phyloP scores from a whole-genome alignment of 2,888 invertebrate genomes.

The Hypolimnas misippus region DNA sequence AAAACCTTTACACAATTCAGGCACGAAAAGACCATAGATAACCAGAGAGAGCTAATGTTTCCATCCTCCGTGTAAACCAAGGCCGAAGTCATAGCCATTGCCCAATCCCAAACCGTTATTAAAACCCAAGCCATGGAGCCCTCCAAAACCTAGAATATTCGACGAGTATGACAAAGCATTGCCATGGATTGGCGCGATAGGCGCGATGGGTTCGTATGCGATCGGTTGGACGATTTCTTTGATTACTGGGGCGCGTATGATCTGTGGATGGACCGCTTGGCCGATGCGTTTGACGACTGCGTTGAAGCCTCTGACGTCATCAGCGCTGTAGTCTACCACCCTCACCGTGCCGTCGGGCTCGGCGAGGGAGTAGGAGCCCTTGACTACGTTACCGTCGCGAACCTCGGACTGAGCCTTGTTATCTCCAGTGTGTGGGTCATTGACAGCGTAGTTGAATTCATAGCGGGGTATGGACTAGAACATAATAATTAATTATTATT shows the following conservation, averaged over 20 bases:
- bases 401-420: constrained; percentile 74
- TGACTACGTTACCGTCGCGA: constrained; percentile 74
- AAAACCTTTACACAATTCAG: constrained; percentile 25
- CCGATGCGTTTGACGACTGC: constrained; percentile 76
- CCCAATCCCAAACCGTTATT: background rate
- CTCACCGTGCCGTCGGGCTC: constrained; percentile 77
- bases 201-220: constrained; percentile 23
- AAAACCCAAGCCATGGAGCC: constrained; percentile 22
- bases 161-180: constrained; percentile 14
- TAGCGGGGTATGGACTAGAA: constrained; percentile 71
- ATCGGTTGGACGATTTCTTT: constrained; percentile 38
- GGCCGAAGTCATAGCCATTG: constrained; percentile 27
- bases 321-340: constrained; percentile 74
- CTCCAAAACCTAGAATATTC: constrained; percentile 14
- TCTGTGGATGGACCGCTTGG: constrained; percentile 65
- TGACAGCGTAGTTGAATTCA: constrained; percentile 79
- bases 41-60: constrained; percentile 29
- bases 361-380: constrained; percentile 74
- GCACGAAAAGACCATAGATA: constrained; percentile 27
- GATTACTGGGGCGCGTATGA: constrained; percentile 36
- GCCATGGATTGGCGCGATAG: constrained; percentile 21
- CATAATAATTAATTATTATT: too few species aligned
- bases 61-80: constrained; percentile 33
- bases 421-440: constrained; percentile 76
- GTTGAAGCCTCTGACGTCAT: constrained; percentile 72